These are phyloP conservation scores for Agrochola litura DNA, from an alignment of 2,888 invertebrate species.

Conservation along the genomic window DNA sequence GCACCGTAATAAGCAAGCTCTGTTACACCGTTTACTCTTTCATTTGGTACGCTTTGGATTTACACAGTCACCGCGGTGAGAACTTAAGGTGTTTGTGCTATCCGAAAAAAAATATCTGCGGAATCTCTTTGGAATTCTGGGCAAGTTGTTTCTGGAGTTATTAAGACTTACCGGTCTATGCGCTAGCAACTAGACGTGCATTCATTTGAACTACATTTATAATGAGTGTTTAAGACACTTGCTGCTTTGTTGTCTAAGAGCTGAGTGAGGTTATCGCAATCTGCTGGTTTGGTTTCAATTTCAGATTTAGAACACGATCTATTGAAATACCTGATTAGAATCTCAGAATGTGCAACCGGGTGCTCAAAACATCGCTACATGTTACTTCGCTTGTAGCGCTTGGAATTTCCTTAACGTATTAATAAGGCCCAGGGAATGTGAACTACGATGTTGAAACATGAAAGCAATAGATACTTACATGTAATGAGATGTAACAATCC, in stretches of 20 bases:
- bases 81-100: conserved; percentile 41
- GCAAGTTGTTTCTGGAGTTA: conserved; percentile 14
- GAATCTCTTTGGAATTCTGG: conserved; percentile 27
- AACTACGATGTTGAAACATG: conserved; percentile 27
- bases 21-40: conserved; percentile 53
- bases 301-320: not conserved
- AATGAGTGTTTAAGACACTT: conserved; percentile 7
- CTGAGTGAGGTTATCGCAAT: conserved; percentile 14
- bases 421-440: conserved; percentile 21
- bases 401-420: conserved; percentile 20
- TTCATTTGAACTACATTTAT: conserved; percentile 19
- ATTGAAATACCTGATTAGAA: conserved; percentile 16
- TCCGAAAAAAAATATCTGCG: conserved; percentile 18
- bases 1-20: conserved; percentile 54
- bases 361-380: conserved; percentile 1
- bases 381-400: not conserved
- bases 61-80: conserved; percentile 50
- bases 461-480: conserved; percentile 38
- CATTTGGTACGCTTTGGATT: conserved; percentile 55
- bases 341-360: conserved; percentile 19
- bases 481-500: conserved; percentile 51
- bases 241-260: not conserved
- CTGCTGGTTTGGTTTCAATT: conserved; percentile 13
- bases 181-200: not conserved
- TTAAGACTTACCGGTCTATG: conserved; percentile 2